Evolutionary conservation across 2,888 invertebrate species (phyloP).

Genomic region (Hypena proboscidalis): DNA sequence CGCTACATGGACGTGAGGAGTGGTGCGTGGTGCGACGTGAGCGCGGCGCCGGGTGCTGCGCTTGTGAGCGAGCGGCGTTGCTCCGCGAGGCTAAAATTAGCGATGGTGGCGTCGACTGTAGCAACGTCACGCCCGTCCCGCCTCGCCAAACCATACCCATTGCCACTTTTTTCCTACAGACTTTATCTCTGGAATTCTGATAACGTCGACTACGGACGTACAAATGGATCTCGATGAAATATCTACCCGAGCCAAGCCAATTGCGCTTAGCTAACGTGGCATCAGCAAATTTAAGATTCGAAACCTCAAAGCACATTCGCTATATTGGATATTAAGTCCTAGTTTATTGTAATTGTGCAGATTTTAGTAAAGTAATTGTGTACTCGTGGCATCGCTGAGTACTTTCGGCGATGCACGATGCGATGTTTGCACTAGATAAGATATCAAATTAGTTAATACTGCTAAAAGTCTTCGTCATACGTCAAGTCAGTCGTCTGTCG

Average conservation of each 20-base stretch:
- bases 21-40: slow-evolving; percentile 53
- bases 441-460: slow-evolving; percentile 19
- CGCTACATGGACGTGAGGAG: slow-evolving; percentile 36
- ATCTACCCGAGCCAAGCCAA: background rate
- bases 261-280: too few relatives aligned
- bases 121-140: slow-evolving; percentile 36
- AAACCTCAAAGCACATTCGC: too few relatives aligned
- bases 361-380: background rate
- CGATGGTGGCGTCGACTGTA: slow-evolving; percentile 54
- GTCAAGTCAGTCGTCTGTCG: too few relatives aligned
- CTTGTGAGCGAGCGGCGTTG: slow-evolving; percentile 52
- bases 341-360: too few relatives aligned
- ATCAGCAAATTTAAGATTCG: too few relatives aligned
- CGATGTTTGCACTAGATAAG: slow-evolving; percentile 25
- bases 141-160: slow-evolving; percentile 25
- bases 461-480: background rate
- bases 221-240: background rate
- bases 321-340: too few relatives aligned
- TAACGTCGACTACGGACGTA: slow-evolving; percentile 12
- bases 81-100: slow-evolving; percentile 70
- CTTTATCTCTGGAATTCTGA: slow-evolving; percentile 30
- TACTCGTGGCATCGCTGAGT: background rate
- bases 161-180: slow-evolving; percentile 24
- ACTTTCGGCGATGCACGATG: slow-evolving; percentile 5
- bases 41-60: slow-evolving; percentile 57